These are phyloP conservation scores for Lepidotrigona ventralis DNA, from an alignment of 1,140 invertebrate species.

Conservation along the genomic window DNA sequence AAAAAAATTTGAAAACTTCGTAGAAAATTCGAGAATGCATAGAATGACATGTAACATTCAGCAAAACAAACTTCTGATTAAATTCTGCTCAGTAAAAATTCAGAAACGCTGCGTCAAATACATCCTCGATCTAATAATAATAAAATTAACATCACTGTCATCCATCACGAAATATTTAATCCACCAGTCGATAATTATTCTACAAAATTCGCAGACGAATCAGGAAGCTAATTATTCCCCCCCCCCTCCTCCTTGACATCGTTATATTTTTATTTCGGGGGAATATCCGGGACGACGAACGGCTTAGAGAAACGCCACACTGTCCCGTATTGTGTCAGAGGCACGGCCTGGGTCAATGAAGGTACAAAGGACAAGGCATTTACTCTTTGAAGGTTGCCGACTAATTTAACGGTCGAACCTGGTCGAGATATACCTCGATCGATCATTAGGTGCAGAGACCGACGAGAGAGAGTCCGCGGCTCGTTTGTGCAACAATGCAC, in stretches of 20 bases:
- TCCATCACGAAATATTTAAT: too few relatives aligned
- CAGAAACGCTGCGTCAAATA: too few relatives aligned
- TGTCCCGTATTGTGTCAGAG: conserved; percentile 32
- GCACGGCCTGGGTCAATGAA: conserved; percentile 27
- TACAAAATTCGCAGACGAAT: background rate
- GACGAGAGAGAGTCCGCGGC: background rate
- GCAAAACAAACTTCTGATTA: too few relatives aligned
- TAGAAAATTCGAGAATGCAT: too few relatives aligned
- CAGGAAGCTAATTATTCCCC: background rate
- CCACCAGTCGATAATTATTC: background rate
- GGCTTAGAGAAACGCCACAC: background rate
- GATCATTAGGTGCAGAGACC: conserved; percentile 50
- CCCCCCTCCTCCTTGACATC: background rate
- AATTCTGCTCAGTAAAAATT: too few relatives aligned
- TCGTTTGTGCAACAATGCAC: conserved; percentile 46
- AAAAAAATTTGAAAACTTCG: too few relatives aligned
- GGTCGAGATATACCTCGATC: conserved; percentile 46
- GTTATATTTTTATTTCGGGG: background rate
- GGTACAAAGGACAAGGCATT: conserved; percentile 56
- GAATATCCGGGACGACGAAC: background rate
- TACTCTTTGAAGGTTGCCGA: conserved; percentile 51
- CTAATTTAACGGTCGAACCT: conserved; percentile 60
- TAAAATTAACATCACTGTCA: too few relatives aligned
- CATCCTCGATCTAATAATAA: too few relatives aligned
- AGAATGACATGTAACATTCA: too few relatives aligned